Percentiles rank a stretch among this genome's conserved stretches.
These are phyloP conservation scores for Rhinoraja longicauda DNA, from an alignment of 2,797 vertebrate genomes.

Conservation along the genomic window DNA sequence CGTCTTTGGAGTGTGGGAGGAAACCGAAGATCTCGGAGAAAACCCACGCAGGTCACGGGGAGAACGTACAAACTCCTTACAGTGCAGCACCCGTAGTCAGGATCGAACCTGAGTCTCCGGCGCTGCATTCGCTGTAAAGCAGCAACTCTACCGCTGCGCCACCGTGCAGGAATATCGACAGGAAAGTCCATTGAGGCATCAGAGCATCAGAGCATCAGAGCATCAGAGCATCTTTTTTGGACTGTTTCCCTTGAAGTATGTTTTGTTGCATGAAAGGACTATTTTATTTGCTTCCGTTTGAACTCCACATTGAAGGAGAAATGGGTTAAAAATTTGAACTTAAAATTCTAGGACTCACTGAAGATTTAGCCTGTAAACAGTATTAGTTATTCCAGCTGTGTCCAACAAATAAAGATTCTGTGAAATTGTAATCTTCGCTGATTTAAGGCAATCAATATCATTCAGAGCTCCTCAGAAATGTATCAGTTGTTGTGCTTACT, in stretches of 20 bases:
- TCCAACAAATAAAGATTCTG: neutral
- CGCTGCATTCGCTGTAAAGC: too few species aligned
- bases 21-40: too few species aligned
- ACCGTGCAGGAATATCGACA: too few species aligned
- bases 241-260: neutral
- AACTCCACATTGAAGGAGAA: neutral
- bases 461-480: neutral
- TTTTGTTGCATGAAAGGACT: neutral
- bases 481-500: neutral
- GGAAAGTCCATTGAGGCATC: neutral
- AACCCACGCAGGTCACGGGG: too few species aligned
- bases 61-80: too few species aligned
- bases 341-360: neutral
- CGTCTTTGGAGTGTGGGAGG: too few species aligned
- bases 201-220: neutral
- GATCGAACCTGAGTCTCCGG: too few species aligned
- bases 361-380: neutral
- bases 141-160: too few species aligned
- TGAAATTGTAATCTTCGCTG: slow-evolving; percentile 6
- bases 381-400: neutral
- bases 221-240: neutral
- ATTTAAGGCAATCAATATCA: slow-evolving; percentile 20
- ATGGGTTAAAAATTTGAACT: neutral
- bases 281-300: too few species aligned
- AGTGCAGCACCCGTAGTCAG: too few species aligned